Percentiles rank a stretch among this genome's conserved stretches.
Evolutionary conservation across 1,140 invertebrate genomes (phyloP).

Genomic region (Pseudachorutes palmiensis): DNA sequence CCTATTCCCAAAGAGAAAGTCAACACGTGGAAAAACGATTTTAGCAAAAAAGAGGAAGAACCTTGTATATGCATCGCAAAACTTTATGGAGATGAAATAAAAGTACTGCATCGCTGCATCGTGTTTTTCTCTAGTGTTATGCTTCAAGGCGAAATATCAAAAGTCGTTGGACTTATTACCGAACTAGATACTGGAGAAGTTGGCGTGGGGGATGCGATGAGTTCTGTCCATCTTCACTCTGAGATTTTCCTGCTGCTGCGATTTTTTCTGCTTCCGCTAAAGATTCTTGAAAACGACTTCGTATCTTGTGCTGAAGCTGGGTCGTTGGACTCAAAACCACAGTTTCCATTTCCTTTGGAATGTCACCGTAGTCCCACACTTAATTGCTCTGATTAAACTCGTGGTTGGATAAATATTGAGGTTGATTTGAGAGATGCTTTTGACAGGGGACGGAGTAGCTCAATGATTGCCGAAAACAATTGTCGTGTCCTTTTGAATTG

Average conservation of each 20-base stretch:
- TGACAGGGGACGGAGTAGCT: not conserved
- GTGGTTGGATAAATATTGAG: too few species aligned
- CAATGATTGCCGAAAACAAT: not conserved
- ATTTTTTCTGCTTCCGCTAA: conserved; percentile 30
- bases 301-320: conserved; percentile 3
- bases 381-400: too few species aligned
- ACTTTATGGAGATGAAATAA: too few species aligned
- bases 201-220: conserved; percentile 31
- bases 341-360: conserved; percentile 29
- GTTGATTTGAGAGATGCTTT: not conserved
- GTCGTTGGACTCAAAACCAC: conserved; percentile 28
- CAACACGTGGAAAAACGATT: too few species aligned
- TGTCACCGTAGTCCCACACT: not conserved
- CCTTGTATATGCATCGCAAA: too few species aligned
- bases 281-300: conserved; percentile 32
- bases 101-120: too few species aligned
- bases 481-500: not conserved
- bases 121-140: not conserved
- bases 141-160: too few species aligned
- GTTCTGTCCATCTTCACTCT: conserved; percentile 32
- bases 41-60: too few species aligned
- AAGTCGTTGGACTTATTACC: too few species aligned
- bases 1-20: too few species aligned
- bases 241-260: not conserved
- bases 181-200: conserved; percentile 37